A percentile compares a stretch with the other conserved stretches of the same genome.
Conservation (phyloP, 2,888 invertebrate species). For the Chrysolina haemoptera region DNA sequence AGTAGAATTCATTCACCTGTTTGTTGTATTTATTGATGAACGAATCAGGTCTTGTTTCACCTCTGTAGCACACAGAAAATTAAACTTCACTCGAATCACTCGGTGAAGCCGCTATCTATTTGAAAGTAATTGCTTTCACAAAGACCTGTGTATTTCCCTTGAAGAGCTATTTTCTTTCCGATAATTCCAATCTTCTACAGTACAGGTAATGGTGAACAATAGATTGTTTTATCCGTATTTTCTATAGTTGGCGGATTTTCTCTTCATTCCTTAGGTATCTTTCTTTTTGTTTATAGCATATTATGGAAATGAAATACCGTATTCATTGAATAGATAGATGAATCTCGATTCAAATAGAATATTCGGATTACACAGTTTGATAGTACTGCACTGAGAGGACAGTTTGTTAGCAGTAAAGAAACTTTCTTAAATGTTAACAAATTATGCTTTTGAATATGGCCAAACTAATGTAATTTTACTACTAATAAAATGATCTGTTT, state of each 20-base stretch:
- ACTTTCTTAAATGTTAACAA: too few species aligned
- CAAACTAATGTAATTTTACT: too few species aligned
- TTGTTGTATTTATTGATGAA: background rate
- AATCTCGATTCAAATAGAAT: too few species aligned
- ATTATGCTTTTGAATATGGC: too few species aligned
- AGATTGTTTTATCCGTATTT: background rate
- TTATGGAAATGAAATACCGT: too few species aligned
- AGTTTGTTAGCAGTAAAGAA: too few species aligned
- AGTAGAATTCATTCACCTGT: background rate
- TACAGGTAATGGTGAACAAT: background rate
- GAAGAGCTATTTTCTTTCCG: background rate
- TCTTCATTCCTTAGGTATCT: too few species aligned
- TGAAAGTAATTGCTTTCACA: background rate
- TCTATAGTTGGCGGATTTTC: background rate
- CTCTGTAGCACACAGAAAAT: background rate
- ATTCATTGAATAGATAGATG: background rate
- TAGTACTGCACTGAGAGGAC: too few species aligned
- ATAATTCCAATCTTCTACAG: background rate
- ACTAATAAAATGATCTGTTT: too few species aligned
- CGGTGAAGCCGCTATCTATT: background rate
- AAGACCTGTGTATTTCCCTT: background rate
- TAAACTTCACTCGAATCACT: background rate
- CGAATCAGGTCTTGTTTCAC: background rate
- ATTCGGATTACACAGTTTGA: too few species aligned
- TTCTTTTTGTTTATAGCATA: too few species aligned